These are phyloP conservation scores for Plutella xylostella DNA, from an alignment of 2,888 invertebrate species.

Conservation along the genomic window DNA sequence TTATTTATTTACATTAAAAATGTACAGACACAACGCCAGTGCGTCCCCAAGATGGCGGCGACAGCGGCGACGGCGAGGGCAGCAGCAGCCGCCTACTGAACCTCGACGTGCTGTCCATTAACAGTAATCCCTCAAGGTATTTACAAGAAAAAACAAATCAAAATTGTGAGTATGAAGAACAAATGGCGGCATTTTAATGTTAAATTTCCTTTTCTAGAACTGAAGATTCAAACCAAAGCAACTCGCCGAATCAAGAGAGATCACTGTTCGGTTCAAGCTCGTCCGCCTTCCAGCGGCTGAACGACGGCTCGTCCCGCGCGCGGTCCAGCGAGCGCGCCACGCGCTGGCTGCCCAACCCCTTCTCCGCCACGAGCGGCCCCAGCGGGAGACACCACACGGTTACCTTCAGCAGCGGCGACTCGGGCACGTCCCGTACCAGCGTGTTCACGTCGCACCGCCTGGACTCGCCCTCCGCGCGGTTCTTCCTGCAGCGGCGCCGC, in stretches of 20 bases:
- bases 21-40: constrained; percentile 23
- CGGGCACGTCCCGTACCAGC: constrained; percentile 45
- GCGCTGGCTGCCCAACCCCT: constrained; percentile 50
- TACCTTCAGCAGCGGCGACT: constrained; percentile 25
- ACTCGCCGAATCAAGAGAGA: background rate
- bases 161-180: too few species aligned
- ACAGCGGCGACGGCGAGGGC: constrained; percentile 30
- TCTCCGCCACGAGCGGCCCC: constrained; percentile 38
- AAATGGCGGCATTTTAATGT: too few species aligned
- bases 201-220: constrained; percentile 5
- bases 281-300: constrained; percentile 52
- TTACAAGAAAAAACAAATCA: too few species aligned
- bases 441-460: constrained; percentile 43
- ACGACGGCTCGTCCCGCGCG: constrained; percentile 27
- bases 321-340: constrained; percentile 40
- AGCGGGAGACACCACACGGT: constrained; percentile 24
- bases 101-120: constrained; percentile 47
- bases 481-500: constrained; percentile 29
- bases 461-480: constrained; percentile 26
- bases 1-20: too few species aligned
- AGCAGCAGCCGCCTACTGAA: constrained; percentile 40
- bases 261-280: constrained; percentile 34
- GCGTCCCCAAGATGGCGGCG: constrained; percentile 26
- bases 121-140: constrained; percentile 37
- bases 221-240: constrained; percentile 1